phyloP scores from a whole-genome alignment of 2,888 invertebrate species.

The Plebejus argus region DNA sequence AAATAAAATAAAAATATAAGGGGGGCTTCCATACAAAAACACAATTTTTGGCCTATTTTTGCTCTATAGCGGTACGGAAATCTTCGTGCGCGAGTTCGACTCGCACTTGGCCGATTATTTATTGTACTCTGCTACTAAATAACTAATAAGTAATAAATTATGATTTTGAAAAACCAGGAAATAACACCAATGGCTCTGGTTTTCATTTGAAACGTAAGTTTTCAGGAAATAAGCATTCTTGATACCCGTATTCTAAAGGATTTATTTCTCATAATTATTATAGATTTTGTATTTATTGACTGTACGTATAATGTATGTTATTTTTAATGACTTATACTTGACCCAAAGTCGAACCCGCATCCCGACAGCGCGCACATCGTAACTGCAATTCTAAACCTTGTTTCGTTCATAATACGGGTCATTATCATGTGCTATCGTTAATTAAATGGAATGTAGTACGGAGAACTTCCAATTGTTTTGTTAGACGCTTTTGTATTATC shows the following conservation, averaged over 20 bases:
- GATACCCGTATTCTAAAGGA: not conserved
- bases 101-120: no score
- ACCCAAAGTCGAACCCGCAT: conserved; percentile 38
- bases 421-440: not conserved
- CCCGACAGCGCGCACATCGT: conserved; percentile 24
- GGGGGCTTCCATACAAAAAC: no score
- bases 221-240: not conserved
- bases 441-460: conserved; percentile 22
- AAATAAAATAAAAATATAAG: no score
- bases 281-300: conserved; percentile 4
- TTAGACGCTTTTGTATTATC: conserved; percentile 5
- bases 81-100: no score
- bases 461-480: conserved; percentile 22
- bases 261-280: not conserved
- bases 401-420: conserved; percentile 31
- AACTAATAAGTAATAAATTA: not conserved
- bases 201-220: no score
- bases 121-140: not conserved
- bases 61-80: no score
- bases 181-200: no score
- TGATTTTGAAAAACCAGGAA: no score
- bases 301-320: conserved; percentile 7
- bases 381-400: conserved; percentile 30
- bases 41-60: no score
- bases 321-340: conserved; percentile 30